Percentiles rank a stretch among this genome's conserved stretches.
Conservation (phyloP, 1,140 invertebrate species). For the Druon quercuslanigerum region DNA sequence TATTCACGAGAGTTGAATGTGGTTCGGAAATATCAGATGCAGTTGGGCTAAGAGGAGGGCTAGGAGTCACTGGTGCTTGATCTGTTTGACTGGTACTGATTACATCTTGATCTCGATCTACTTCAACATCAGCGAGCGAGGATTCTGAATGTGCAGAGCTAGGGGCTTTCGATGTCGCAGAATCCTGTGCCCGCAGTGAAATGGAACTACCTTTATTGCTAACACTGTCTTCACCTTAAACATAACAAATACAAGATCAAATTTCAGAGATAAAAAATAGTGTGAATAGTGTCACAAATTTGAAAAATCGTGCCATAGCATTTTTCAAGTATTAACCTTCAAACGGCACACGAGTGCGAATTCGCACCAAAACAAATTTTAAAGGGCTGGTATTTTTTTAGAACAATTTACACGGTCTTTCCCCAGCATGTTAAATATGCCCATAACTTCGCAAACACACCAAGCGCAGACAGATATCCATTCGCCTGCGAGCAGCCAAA, state of each 20-base stretch:
- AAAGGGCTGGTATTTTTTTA: too few relatives aligned
- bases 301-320: too few relatives aligned
- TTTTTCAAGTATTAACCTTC: too few relatives aligned
- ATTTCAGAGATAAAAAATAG: too few relatives aligned
- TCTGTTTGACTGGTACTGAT: constrained; percentile 50
- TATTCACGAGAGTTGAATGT: constrained; percentile 62
- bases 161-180: constrained; percentile 58
- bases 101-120: constrained; percentile 53
- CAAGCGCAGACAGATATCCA: too few relatives aligned
- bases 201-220: constrained; percentile 68
- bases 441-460: too few relatives aligned
- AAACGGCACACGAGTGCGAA: too few relatives aligned
- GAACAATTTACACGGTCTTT: too few relatives aligned
- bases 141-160: constrained; percentile 63
- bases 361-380: too few relatives aligned
- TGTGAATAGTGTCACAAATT: too few relatives aligned
- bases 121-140: constrained; percentile 59
- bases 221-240: constrained; percentile 64
- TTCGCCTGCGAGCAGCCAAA: too few relatives aligned
- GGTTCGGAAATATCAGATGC: constrained; percentile 65
- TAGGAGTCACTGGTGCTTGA: constrained; percentile 60
- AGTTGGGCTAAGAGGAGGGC: constrained; percentile 65
- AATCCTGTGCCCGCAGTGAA: constrained; percentile 67
- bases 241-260: neutral
- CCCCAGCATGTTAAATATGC: too few relatives aligned